Percentiles rank a stretch among this genome's conserved stretches.
Evolutionary conservation across 2,113 vertebrate species (phyloP).

Genomic region (Natator depressus): DNA sequence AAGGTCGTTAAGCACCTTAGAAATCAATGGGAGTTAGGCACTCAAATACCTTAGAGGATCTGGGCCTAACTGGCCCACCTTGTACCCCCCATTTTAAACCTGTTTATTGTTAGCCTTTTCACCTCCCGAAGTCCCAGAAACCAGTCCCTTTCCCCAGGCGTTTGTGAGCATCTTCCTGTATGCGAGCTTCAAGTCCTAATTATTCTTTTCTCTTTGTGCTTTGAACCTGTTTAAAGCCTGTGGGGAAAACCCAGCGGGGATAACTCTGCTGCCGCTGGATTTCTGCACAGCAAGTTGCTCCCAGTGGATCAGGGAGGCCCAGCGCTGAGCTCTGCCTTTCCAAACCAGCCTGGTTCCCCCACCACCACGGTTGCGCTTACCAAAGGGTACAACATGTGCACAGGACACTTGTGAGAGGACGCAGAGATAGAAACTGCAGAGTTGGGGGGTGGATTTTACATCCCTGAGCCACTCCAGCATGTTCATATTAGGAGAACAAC

Average conservation of each 20-base stretch:
- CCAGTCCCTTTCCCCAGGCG: not conserved
- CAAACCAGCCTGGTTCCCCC: not conserved
- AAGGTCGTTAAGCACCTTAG: no score
- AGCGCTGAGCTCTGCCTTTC: not conserved
- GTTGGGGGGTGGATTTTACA: accelerated
- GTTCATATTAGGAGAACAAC: not conserved
- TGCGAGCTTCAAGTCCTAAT: not conserved
- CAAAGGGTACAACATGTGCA: not conserved
- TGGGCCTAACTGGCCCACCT: not conserved
- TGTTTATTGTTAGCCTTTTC: accelerated
- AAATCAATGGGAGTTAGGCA: no score
- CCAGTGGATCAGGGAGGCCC: not conserved
- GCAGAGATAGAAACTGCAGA: not conserved
- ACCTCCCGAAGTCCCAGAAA: not conserved
- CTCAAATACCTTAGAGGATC: no score
- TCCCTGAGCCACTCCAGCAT: not conserved
- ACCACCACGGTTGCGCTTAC: not conserved
- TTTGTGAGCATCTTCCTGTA: not conserved
- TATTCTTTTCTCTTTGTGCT: not conserved
- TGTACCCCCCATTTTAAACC: not conserved
- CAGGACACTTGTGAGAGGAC: not conserved
- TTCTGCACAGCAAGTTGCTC: not conserved
- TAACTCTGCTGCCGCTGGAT: not conserved
- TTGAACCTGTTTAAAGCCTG: not conserved
- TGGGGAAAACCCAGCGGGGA: not conserved